Conservation (phyloP, 2,113 vertebrate species). For the Crotalus tigris region DNA sequence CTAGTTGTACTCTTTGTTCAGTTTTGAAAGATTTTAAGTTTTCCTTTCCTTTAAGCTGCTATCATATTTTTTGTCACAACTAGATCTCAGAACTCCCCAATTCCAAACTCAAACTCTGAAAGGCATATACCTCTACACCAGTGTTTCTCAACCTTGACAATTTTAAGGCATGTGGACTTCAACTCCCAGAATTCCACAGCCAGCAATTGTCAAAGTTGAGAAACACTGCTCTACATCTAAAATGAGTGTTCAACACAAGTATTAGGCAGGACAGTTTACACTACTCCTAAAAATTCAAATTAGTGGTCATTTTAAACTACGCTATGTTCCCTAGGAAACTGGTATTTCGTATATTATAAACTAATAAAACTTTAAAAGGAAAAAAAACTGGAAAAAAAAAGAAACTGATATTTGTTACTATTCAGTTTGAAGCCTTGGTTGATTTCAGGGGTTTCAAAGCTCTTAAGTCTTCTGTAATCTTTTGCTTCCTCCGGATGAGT, state of each 20-base stretch:
- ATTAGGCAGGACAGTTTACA: not conserved
- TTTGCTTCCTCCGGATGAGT: not conserved
- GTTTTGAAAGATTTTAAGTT: not conserved
- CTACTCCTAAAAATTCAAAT: not conserved
- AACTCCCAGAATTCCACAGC: too few relatives aligned
- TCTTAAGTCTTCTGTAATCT: not conserved
- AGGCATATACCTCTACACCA: not conserved
- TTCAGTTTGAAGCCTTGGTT: not conserved
- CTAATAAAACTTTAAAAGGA: too few relatives aligned
- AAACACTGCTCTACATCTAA: not conserved
- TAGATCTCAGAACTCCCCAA: not conserved
- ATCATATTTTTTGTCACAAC: not conserved
- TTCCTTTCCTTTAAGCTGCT: not conserved
- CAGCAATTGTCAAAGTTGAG: too few relatives aligned
- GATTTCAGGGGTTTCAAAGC: not conserved
- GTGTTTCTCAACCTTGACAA: too few relatives aligned
- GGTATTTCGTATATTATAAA: too few relatives aligned
- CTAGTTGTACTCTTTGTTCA: not conserved
- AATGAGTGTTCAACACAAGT: not conserved
- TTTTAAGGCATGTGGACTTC: too few relatives aligned
- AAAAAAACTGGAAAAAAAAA: too few relatives aligned
- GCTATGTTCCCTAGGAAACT: not conserved
- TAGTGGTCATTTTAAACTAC: not conserved
- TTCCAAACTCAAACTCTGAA: not conserved
- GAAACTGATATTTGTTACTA: not conserved